Percentiles rank a stretch among this genome's conserved stretches.
Conservation (phyloP, 2,888 invertebrate species). For the Drosophila ochracea region DNA sequence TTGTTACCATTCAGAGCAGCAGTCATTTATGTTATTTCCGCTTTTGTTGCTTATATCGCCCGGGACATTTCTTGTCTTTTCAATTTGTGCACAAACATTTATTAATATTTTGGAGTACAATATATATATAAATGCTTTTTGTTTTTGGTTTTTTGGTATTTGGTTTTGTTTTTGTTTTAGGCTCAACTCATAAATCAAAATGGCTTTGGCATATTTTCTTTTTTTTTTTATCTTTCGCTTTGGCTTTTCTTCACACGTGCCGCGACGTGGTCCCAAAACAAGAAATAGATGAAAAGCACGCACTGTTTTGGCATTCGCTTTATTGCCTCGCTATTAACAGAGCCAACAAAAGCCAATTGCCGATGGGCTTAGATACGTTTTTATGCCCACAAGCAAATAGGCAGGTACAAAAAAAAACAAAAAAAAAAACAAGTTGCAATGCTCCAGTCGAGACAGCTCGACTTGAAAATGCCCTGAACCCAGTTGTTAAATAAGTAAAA, state of each 20-base stretch:
- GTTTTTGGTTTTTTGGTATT: neutral
- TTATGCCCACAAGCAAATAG: neutral
- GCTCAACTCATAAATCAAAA: slow-evolving; percentile 61
- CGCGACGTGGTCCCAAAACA: neutral
- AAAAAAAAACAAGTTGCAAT: neutral
- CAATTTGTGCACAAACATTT: slow-evolving; percentile 59
- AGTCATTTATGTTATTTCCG: slow-evolving; percentile 11
- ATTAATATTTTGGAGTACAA: slow-evolving; percentile 58
- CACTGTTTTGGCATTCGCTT: slow-evolving; percentile 28
- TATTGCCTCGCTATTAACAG: slow-evolving; percentile 35
- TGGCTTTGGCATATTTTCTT: slow-evolving; percentile 37
- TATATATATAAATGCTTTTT: no score
- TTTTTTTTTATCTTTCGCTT: neutral
- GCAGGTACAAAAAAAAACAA: neutral
- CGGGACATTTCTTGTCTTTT: slow-evolving; percentile 50
- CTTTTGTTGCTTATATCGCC: slow-evolving; percentile 10
- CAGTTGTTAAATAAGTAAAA: neutral
- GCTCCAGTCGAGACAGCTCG: neutral
- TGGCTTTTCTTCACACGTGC: slow-evolving; percentile 42
- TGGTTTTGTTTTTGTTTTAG: neutral
- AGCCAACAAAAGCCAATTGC: slow-evolving; percentile 33
- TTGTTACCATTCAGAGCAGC: slow-evolving; percentile 16
- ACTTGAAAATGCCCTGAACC: neutral
- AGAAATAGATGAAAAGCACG: slow-evolving; percentile 18
- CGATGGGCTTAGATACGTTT: slow-evolving; percentile 24